A percentile compares a stretch with the other conserved stretches of the same genome.
Evolutionary conservation across 2,113 vertebrate genomes (phyloP).

Genomic region (Gallinago media): DNA sequence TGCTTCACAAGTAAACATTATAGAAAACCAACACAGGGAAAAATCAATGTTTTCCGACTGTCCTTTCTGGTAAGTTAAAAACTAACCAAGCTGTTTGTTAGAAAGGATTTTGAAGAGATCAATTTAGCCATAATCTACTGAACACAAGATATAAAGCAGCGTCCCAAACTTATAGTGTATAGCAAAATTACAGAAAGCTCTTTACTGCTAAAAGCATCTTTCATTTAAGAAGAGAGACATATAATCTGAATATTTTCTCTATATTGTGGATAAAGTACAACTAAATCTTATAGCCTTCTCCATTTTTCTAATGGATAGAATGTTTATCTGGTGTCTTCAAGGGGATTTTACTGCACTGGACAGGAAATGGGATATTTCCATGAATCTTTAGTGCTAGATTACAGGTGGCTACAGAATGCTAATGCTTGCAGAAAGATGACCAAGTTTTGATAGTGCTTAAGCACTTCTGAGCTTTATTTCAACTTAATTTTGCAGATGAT

Average conservation of each 20-base stretch:
- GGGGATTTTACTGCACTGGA: not conserved
- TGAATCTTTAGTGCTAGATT: not conserved
- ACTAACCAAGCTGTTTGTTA: not conserved
- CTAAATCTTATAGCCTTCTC: not conserved
- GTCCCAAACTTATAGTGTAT: not conserved
- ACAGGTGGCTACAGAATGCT: not conserved
- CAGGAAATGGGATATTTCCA: not conserved
- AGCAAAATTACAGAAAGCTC: not conserved
- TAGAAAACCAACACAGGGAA: rapidly evolving
- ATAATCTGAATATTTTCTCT: not conserved
- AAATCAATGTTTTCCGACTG: not conserved
- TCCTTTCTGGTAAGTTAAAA: not conserved
- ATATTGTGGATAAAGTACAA: not conserved
- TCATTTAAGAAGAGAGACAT: not conserved
- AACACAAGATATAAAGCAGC: not conserved
- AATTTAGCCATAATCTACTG: not conserved
- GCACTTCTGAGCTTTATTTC: not conserved
- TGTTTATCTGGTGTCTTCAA: not conserved
- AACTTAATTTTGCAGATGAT: not conserved
- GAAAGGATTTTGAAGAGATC: not conserved
- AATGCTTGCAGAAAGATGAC: not conserved
- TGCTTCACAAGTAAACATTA: not conserved
- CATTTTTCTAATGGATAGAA: not conserved
- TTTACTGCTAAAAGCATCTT: not conserved
- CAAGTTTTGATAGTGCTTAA: not conserved